These are phyloP conservation scores for Tachystola acroxantha DNA, from an alignment of 2,888 invertebrate genomes.

Conservation along the genomic window DNA sequence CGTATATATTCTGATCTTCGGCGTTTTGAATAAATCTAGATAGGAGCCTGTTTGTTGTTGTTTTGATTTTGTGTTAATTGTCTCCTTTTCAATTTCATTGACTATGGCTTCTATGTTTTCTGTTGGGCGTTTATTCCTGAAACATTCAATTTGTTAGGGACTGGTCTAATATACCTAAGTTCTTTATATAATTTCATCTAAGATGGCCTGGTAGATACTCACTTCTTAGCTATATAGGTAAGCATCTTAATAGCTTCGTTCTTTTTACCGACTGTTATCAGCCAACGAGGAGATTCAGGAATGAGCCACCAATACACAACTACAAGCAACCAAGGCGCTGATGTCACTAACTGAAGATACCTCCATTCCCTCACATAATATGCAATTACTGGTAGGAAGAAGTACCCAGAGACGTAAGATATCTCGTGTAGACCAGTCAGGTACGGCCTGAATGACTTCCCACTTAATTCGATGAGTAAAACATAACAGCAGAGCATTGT, in stretches of 20 bases:
- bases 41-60: conserved; percentile 49
- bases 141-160: too few relatives aligned
- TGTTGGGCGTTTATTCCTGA: conserved; percentile 60
- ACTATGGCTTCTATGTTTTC: conserved; percentile 50
- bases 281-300: conserved; percentile 90
- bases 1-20: conserved; percentile 82
- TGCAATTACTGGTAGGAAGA: conserved; percentile 76
- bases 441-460: conserved; percentile 73
- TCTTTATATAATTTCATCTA: too few relatives aligned
- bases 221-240: conserved; percentile 79
- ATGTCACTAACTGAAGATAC: conserved; percentile 75
- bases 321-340: conserved; percentile 71
- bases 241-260: conserved; percentile 80
- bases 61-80: conserved; percentile 15
- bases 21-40: conserved; percentile 82
- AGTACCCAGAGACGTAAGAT: conserved; percentile 75
- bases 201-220: too few relatives aligned
- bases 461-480: conserved; percentile 80
- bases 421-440: conserved; percentile 75
- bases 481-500: conserved; percentile 83
- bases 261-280: conserved; percentile 81
- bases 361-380: conserved; percentile 80
- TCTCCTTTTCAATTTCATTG: conserved; percentile 44
- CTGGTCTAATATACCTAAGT: too few relatives aligned
- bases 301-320: conserved; percentile 82